Base-by-base conservation (phyloP, 2,888 invertebrate genomes). In the Sarcophaga subvicina region DNA sequence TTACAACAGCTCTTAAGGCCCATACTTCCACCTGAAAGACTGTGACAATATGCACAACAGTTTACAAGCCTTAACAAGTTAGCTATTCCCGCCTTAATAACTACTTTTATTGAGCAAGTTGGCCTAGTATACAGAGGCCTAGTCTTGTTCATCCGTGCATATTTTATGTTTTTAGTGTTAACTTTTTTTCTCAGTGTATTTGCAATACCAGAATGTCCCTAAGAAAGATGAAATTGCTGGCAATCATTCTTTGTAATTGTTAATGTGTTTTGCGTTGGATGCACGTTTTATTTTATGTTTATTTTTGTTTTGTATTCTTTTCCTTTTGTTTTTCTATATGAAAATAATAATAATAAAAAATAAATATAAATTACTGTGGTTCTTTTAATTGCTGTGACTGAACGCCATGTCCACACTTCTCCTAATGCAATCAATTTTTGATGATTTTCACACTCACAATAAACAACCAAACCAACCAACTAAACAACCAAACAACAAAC, bases 371-470 rank as follows among this genome's bases (percentile, higher is more conserved):
- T 37, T 37, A 37, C 63, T 84, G 70, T 66, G 78, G 45, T 77
- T 73, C 66, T 73, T 14, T 80, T 77, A 73, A 84, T 72, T 83
- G 80, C 80, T 75, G 83, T 71, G 76, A 72, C 73, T 80, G 45
- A 64, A 76, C 72, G 60, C 84, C 69, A 77, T 67, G 77, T 62
- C 27, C 90, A 89, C 90, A 54, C 66, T 70, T 67, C 54, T 90
- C 89, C 91, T 90, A 91, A 89, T 90, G 90, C 91, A 92, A 92
- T 90, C 92, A 92, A 92, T 92, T 92, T 92, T 92, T 91, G 92
- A 92, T 90, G 78, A 85, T 79, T 72, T 77, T 67, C 72, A 77
- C 67, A 64, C 71, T 45, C 27, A 64, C 75, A 79, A 66, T 70
- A 78, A 73, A 60, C 45, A 66, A 63, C 27, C 47, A 62, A 76